Evolutionary conservation across 2,888 invertebrate genomes (phyloP), one percentile per base, ranked within the genome.

Genomic region (Himalopsyche tibetana): DNA sequence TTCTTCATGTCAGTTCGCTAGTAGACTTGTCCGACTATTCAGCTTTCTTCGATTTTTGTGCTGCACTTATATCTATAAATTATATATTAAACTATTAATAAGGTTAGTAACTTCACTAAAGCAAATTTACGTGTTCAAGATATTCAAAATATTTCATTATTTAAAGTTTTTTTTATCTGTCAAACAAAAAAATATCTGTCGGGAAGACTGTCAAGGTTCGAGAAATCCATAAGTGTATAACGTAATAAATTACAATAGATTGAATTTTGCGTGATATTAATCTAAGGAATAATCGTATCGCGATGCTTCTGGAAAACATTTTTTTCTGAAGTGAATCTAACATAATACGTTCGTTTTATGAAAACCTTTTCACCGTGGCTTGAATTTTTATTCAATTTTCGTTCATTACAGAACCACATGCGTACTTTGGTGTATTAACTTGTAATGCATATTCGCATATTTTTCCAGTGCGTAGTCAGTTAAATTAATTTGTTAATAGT

Each of bases 201-300:
- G 19, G 19, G 63, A 63, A 63, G 28, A 63, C 84, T 86, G 87
- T 87, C 87, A 87, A 87, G 87, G 85, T 87, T 85, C 80, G 42
- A 87, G 87, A 87, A 86, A 69, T 74, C 84, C 83, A 84, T 86
- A 84, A 63, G 63, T 63, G 63, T 63, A 63, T 63, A 19, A 63
- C 63, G 63, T 63, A 63, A 63, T 63, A 63, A 63, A 63, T 28
- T 63, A 63, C 51, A 15, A 3, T 51, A 15, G 3, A 51, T 51
- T 51, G 15, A 12, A 51, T 51, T 51, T 51, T 51, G 15, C 51
- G 4, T 63, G 19, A 19, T 11, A 19, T 19, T 19, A 63, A 19
- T 19, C 19, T 19, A 19, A 19, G 15, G 28, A 19, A 11, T 63
- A 19, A 5, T 63, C 11, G 63, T 19, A n/a, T 63, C 6, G 63